These are phyloP conservation scores for Cantharis nigra DNA, from an alignment of 2,888 invertebrate species.

Conservation along the genomic window DNA sequence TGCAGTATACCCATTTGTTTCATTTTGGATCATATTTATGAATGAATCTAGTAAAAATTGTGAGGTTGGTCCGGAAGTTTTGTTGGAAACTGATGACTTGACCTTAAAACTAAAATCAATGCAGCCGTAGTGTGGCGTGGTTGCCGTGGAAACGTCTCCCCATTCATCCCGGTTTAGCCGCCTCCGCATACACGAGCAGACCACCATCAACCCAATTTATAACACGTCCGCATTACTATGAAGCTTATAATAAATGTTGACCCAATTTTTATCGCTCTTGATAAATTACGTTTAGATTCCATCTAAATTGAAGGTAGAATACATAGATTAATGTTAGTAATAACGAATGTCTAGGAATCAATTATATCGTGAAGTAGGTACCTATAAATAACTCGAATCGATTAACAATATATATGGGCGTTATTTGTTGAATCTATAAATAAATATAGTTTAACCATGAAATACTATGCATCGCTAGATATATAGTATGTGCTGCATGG, in stretches of 20 bases:
- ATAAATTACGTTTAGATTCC: neutral
- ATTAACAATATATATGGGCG: neutral
- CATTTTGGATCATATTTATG: slow-evolving; percentile 6
- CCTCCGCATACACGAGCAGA: slow-evolving; percentile 39
- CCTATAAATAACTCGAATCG: neutral
- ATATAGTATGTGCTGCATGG: neutral
- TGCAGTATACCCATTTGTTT: neutral
- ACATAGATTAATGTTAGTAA: neutral
- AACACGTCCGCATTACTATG: slow-evolving; percentile 23
- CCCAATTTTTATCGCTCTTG: slow-evolving; percentile 7
- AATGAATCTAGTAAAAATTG: slow-evolving; percentile 20
- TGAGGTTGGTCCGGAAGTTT: slow-evolving; percentile 18
- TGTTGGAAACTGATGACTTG: slow-evolving; percentile 27
- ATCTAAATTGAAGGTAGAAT: neutral
- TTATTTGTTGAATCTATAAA: neutral
- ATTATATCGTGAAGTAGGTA: neutral
- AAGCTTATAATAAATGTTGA: slow-evolving; percentile 10
- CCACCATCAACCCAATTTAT: slow-evolving; percentile 20
- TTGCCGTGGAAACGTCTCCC: slow-evolving; percentile 60
- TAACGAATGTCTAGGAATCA: neutral
- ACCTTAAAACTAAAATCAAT: slow-evolving; percentile 55
- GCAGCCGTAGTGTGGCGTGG: slow-evolving; percentile 52
- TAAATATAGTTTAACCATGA: neutral
- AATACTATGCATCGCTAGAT: neutral
- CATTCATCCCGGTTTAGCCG: slow-evolving; percentile 61